Conservation (phyloP, 2,113 vertebrate species). For the Vulpes ferrilata region DNA sequence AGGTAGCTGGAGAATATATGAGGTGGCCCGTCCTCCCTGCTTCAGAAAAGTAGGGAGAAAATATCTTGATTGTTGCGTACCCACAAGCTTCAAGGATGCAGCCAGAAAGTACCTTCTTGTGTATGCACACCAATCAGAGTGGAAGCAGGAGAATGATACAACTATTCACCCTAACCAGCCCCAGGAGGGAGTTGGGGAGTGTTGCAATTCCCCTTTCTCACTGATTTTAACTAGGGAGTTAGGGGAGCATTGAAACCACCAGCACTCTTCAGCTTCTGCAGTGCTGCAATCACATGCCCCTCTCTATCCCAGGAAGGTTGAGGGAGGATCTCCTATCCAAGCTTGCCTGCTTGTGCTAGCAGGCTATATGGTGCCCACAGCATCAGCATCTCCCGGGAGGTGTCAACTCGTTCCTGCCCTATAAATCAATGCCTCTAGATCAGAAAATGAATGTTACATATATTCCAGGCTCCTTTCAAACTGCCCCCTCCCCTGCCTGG, state of each 20-base stretch:
- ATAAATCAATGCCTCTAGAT: not conserved
- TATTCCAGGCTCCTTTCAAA: not conserved
- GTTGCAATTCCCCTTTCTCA: not conserved
- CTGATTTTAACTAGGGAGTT: not conserved
- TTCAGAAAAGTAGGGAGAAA: not conserved
- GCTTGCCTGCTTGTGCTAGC: not conserved
- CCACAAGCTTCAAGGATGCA: not conserved
- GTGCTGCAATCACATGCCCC: not conserved
- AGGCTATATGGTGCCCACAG: not conserved
- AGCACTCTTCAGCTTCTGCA: not conserved
- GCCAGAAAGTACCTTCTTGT: not conserved
- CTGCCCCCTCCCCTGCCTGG: not conserved
- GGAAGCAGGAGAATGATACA: not conserved
- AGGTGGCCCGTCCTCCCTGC: not conserved
- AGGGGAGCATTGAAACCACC: not conserved
- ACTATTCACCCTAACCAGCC: not conserved
- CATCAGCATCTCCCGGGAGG: not conserved
- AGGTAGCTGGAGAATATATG: not conserved
- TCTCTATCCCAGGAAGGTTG: not conserved
- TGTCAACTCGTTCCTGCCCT: not conserved
- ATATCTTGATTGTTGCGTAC: not conserved
- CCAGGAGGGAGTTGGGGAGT: not conserved
- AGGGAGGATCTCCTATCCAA: not conserved
- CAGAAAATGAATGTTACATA: not conserved
- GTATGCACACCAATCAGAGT: not conserved